Evolutionary conservation across 2,888 invertebrate genomes (phyloP), one percentile per base, ranked within the genome.

Genomic region (Campoletis raptor): DNA sequence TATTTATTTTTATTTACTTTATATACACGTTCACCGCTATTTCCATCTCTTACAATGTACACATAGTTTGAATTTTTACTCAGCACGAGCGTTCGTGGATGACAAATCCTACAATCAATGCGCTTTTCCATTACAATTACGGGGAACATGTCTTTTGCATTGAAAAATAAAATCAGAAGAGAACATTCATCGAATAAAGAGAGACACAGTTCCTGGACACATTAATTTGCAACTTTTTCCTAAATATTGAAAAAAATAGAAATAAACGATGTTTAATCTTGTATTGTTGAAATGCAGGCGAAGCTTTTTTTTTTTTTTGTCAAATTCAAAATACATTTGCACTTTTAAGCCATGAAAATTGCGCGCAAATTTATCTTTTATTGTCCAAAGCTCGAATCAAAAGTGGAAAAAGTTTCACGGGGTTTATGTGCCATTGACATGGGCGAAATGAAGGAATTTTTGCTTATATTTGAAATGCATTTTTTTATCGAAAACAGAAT

Each of bases 1-100:
- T 57, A 30, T 42, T 61, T 76, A 42, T 57, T 57, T 40, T 61
- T 42, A n/a, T 67, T 61, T 61, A 61, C 74, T 76, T 61, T 61
- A 40, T 18, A 52, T 61, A 42, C 61, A n/a, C n/a, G 61, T 80
- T 81, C 72, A 24, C 4, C 67, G 48, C 12, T 66, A 24, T 40
- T 37, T 73, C 36, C 61, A n/a, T 76, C 15, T 66, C 40, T 42
- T 30, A 61, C 15, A 61, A 61, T 5, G 12, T 61, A 24, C 12
- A 24, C 57, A 30, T 61, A 61, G 5, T 61, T 24, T 61, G 30
- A 30, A 57, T 57, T 57, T 24, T 57, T 24, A 54, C 21, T 4
- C 7, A 8, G 10, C 24, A 57, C 9, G 12, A 57, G n/a, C 21
- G 9, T 54, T 8, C n/a, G 21, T 21, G 1, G 9, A 54, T 54